Base-by-base conservation (phyloP, 2,888 invertebrate species). In the Lasioglossum figueresi region DNA sequence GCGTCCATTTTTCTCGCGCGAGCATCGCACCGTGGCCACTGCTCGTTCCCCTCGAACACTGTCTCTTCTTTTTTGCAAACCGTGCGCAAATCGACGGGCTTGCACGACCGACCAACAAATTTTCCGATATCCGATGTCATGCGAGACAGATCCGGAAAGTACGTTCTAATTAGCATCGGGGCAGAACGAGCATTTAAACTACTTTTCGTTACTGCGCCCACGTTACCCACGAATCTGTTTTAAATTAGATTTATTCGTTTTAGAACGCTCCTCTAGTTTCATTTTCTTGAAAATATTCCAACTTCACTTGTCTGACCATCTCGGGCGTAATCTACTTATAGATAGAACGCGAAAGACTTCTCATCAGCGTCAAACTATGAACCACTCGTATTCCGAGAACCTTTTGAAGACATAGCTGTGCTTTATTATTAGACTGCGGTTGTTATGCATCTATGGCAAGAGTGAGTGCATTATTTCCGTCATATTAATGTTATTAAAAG, bases 1-100 rank as follows among this genome's bases (percentile, higher is more conserved):
- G 52, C 45, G 43, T 23, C 31, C 48, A 75, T 75, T 84, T 76
- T 45, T 72, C 80, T 45, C 52, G 31, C 31, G 59, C 74, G 48
- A 45, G 48, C n/a, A 71, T 48, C 82, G 5, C 31, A 0, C 5
- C 2, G 48, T 40, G 27, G 2, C 8, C 59, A 6, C 14, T 31
- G 63, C 63, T 31, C 63, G 31, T 63, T 16, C 31, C 8, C 31
- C 31, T 31, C 63, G 63, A 63, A 31, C 31, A 27, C 56, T 56
- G n/a, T 56, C 56, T 10, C 56, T 10, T 23, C 12, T 12, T n/a
- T 56, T n/a, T 56, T 63, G 16, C 63, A 10, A 63, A 63, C 3
- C 23, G 10, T 52, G 6, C 23, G 23, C 5, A 0, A 23, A 56
- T 56, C 52, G n/a, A n/a, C 52, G 10, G 3, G n/a, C 10, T 23